phyloP scores from a whole-genome alignment of 2,797 vertebrate genomes.

The Discoglossus pictus region DNA sequence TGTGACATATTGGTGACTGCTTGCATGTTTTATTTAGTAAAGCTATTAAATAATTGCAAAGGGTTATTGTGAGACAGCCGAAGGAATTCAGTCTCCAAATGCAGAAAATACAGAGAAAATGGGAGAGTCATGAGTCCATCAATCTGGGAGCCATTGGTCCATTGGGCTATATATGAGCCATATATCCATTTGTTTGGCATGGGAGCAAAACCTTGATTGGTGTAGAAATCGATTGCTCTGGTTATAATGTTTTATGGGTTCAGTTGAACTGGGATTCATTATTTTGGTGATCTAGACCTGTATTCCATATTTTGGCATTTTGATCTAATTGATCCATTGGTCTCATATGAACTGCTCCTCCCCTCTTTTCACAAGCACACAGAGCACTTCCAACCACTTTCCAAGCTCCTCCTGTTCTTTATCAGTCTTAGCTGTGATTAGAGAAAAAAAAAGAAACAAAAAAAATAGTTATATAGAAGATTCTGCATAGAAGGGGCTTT shows the following conservation, averaged over 20 bases:
- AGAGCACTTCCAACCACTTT: not conserved
- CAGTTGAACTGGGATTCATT: no score
- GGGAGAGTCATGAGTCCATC: no score
- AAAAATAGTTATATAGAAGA: not conserved
- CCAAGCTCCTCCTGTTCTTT: not conserved
- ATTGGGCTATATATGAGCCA: no score
- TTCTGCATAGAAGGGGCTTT: no score
- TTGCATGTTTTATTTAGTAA: conserved; percentile 36
- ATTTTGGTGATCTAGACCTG: no score
- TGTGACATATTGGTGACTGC: conserved; percentile 22
- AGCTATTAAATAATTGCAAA: conserved; percentile 4
- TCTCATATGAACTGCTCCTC: not conserved
- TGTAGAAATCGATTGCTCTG: no score
- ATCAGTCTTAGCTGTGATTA: not conserved
- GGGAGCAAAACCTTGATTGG: no score
- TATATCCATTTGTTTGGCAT: no score
- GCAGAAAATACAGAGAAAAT: no score
- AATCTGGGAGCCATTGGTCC: not conserved
- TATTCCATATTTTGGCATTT: no score
- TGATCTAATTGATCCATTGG: not conserved
- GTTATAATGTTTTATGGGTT: no score
- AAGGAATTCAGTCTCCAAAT: no score
- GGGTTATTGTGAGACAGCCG: not conserved
- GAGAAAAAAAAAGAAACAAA: not conserved
- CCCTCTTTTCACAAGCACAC: not conserved